Percentiles rank a stretch among this genome's conserved stretches.
These are phyloP conservation scores for Apolygus lucorum DNA, from an alignment of 1,140 invertebrate species.

Conservation along the genomic window DNA sequence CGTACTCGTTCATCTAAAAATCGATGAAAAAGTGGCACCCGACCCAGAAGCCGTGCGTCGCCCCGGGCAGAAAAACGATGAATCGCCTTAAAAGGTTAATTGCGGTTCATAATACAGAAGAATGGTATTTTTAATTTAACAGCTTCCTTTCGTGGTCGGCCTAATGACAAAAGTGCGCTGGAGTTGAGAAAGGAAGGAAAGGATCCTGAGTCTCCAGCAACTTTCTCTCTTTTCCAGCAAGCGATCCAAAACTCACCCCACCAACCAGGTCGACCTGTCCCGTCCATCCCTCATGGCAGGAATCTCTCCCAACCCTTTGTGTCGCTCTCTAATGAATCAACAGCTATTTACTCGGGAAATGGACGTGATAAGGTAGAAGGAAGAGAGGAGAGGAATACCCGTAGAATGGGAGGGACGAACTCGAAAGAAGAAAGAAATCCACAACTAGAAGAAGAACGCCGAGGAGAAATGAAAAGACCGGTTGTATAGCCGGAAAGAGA, in stretches of 20 bases:
- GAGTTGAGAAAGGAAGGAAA: background rate
- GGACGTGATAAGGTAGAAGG: background rate
- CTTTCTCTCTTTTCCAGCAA: background rate
- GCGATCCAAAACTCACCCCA: background rate
- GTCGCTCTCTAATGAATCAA: background rate
- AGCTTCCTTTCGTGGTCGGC: background rate
- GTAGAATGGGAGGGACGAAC: no score
- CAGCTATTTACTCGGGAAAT: background rate
- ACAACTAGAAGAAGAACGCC: no score
- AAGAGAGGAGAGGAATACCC: no score
- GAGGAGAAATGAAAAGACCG: no score
- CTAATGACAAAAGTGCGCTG: background rate
- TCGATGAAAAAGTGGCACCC: no score
- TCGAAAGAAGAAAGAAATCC: no score
- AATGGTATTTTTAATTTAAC: constrained; percentile 12
- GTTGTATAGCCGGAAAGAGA: no score
- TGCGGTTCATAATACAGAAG: constrained; percentile 5
- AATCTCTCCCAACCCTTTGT: background rate
- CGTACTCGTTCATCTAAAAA: background rate
- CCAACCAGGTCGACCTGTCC: background rate
- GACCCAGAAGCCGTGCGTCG: no score
- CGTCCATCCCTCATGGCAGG: background rate
- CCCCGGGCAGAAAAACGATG: background rate
- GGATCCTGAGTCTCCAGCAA: background rate
- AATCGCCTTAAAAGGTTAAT: background rate